These are phyloP conservation scores for Cryptocheilus praepositus DNA, from an alignment of 2,888 invertebrate species.

Conservation along the genomic window DNA sequence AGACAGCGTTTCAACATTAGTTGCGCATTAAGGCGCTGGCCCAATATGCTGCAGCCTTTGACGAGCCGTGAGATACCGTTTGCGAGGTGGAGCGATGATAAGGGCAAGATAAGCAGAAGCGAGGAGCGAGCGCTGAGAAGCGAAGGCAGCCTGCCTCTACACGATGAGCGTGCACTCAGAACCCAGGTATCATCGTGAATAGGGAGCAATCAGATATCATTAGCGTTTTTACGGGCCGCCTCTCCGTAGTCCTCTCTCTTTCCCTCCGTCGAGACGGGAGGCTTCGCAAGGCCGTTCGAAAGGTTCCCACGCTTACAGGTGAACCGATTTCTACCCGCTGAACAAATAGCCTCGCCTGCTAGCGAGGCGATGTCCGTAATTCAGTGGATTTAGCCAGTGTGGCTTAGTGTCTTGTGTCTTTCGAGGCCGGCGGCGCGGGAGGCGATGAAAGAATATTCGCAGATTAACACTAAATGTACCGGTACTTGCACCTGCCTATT, in stretches of 20 bases:
- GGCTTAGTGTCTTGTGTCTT: background rate
- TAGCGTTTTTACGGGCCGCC: conserved; percentile 66
- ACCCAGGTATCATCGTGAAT: conserved; percentile 68
- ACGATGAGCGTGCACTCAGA: conserved; percentile 38
- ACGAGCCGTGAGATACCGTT: conserved; percentile 17
- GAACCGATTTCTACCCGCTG: conserved; percentile 42
- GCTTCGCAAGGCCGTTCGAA: conserved; percentile 34
- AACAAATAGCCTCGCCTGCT: no score
- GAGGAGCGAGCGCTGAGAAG: conserved; percentile 37
- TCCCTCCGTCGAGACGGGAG: conserved; percentile 26
- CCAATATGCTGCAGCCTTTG: conserved; percentile 40
- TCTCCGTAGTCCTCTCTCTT: conserved; percentile 29
- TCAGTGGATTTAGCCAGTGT: no score
- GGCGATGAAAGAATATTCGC: no score
- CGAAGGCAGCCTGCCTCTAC: background rate
- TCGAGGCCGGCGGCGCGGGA: background rate
- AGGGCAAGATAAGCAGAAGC: conserved; percentile 48
- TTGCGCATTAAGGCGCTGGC: conserved; percentile 20
- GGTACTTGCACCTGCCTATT: no score
- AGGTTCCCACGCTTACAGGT: conserved; percentile 56
- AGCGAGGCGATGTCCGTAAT: no score
- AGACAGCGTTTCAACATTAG: conserved; percentile 35
- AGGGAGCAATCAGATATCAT: conserved; percentile 73
- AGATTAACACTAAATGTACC: no score
- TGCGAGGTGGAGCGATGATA: conserved; percentile 41